Evolutionary conservation across 2,113 vertebrate species (phyloP), one percentile per base, ranked within the genome.

Genomic region (Andinoacara biseriatus): DNA sequence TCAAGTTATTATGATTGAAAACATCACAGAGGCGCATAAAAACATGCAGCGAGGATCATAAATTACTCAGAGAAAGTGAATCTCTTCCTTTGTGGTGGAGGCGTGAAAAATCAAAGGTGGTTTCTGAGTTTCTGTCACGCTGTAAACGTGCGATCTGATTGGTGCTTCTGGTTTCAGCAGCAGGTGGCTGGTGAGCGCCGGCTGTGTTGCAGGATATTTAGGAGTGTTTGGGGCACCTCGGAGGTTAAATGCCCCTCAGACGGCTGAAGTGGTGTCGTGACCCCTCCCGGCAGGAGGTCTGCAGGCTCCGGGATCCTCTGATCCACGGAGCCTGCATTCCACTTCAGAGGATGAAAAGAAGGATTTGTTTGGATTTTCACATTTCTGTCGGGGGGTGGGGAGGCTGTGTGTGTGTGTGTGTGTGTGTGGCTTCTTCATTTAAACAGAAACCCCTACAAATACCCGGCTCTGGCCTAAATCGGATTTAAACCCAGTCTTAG

Each of bases 321-420:
- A 82, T 78, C 20, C 58, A 52, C 59, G 0, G n/a, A 38, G 17
- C 62, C 63, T 31, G 20, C 6, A 33, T 13, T 61, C 60, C 49
- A 58, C 24, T 35, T 63, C 56, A 58, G 49, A 59, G 38, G 26
- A 78, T 59, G 62, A 72, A 72, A 54, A 38, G 46, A 11, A 63
- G 76, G 69, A 60, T 83, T 83, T 83, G 81, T 76, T 79, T 76
- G 85, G 81, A 76, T 79, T 80, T 63, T 52, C 63, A 46, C 62
- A 10, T 80, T 74, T 84, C n/a, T 60, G 61, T 40, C 5, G 3
- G 33, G 72, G 13, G 9, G n/a, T 13, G 14, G 20, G 5, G 5
- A 31, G 31, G 31, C 31, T 5, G 56, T 59, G 33, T 46, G 35
- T 59, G 14, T 60, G n/a, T 43, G 14, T 31, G 56, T 76, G 33